Base-by-base conservation (phyloP, 2,797 vertebrate genomes). In the Clarias laeviceps region DNA sequence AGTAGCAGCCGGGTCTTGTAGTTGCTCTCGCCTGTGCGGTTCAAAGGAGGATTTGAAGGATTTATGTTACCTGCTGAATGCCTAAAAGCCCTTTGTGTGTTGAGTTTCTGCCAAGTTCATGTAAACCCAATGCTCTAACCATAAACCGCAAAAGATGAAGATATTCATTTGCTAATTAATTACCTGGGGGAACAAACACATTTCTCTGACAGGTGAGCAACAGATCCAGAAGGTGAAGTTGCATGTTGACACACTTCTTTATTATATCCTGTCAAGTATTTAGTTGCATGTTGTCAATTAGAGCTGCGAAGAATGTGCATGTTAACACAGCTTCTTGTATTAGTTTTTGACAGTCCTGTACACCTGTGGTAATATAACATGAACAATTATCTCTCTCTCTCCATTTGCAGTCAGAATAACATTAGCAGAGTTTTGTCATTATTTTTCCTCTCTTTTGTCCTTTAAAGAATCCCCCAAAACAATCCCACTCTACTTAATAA, bases 81-180 rank as follows among this genome's bases (percentile, higher is more conserved):
- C 90, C 92, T 91, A 91, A 86, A 29, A 82, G 68, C 85, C 86
- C 89, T 89, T 91, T 89, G 73, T 84, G 83, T 91, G 92, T 88
- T 87, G 89, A 89, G 83, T 89, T 89, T 89, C 87, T 90, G 90
- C 90, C 90, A 91, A 87, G 80, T 90, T 91, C 88, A 88, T 89
- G 89, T 88, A 90, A 93, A 93, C 88, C 88, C 88, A 90, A 91
- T 77, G 90, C 88, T 59, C 69, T 89, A 73, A 88, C 86, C 84
- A 78, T 87, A 82, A 88, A 90, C 90, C 89, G n/a, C 91, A 91
- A 86, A 89, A 84, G 86, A 88, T 72, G 79, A 89, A 92, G 91
- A 91, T 84, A 89, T 88, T 93, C 88, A 91, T 92, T 91, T 91
- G 90, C 87, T 88, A 92, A 93, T 93, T 89, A 92, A 93, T 93